Conservation (phyloP, 2,888 invertebrate species). For the Eupithecia subfuscata region DNA sequence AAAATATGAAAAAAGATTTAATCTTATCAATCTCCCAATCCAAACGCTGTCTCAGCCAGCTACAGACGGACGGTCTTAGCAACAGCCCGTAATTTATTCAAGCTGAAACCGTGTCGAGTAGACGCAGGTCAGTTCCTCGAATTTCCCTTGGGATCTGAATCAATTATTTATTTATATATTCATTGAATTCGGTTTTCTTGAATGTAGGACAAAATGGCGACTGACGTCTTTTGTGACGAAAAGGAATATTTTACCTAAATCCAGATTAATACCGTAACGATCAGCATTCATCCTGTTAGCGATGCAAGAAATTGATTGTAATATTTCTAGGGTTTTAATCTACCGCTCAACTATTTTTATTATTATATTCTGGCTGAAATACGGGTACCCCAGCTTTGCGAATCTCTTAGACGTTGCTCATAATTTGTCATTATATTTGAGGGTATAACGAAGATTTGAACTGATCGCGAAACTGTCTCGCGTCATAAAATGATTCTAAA, state of each 20-base stretch:
- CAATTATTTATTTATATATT: slow-evolving; percentile 9
- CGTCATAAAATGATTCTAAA: too few species aligned
- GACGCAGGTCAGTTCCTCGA: slow-evolving; percentile 13
- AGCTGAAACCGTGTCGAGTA: slow-evolving; percentile 17
- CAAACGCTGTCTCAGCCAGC: not conserved
- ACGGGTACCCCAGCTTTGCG: too few species aligned
- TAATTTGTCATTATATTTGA: too few species aligned
- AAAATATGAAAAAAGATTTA: not conserved
- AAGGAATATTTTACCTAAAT: not conserved
- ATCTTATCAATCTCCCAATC: not conserved
- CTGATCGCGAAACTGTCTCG: too few species aligned
- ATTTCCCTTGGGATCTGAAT: slow-evolving; percentile 23
- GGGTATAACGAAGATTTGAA: too few species aligned
- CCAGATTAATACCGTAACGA: not conserved
- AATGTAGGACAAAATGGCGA: not conserved
- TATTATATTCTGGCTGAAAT: too few species aligned
- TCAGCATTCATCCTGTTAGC: too few species aligned
- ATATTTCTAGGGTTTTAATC: too few species aligned
- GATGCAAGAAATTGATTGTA: too few species aligned
- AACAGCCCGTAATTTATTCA: slow-evolving; percentile 9
- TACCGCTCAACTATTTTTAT: too few species aligned
- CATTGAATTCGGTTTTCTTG: slow-evolving; percentile 1
- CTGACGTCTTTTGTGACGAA: not conserved
- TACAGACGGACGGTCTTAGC: not conserved
- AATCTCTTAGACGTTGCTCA: too few species aligned